Evolutionary conservation across 1,140 invertebrate genomes (phyloP).

Genomic region (Pseudomyrmex gracilis): DNA sequence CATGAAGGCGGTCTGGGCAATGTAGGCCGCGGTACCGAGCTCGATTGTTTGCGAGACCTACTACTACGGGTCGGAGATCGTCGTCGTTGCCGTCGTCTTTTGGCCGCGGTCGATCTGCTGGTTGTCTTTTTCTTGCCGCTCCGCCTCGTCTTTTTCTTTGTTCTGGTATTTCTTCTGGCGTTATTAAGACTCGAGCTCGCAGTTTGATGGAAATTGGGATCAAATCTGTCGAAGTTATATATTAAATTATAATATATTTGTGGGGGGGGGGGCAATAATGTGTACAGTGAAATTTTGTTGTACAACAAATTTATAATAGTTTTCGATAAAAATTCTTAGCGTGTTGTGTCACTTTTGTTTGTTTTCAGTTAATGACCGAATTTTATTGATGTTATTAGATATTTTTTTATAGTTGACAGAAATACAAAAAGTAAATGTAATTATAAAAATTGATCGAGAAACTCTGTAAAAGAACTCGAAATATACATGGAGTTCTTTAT

Average conservation of each 20-base stretch:
- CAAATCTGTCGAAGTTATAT: conserved; percentile 50
- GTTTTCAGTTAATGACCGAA: too few relatives aligned
- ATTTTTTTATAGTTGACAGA: not conserved
- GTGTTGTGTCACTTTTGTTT: too few relatives aligned
- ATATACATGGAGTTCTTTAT: too few relatives aligned
- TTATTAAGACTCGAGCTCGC: conserved; percentile 1
- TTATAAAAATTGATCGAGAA: not conserved
- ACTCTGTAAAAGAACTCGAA: conserved; percentile 1
- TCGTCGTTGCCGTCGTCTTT: conserved; percentile 42
- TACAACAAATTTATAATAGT: too few relatives aligned
- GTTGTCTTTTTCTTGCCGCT: conserved; percentile 17
- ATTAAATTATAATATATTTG: too few relatives aligned
- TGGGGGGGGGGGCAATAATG: too few relatives aligned
- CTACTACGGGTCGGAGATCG: conserved; percentile 20
- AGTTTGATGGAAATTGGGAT: conserved; percentile 31
- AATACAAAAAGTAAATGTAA: conserved; percentile 17
- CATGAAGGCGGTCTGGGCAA: conserved; percentile 70
- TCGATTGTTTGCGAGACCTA: conserved; percentile 35
- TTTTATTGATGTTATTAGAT: not conserved
- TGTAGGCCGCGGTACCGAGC: conserved; percentile 53
- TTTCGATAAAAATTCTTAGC: too few relatives aligned
- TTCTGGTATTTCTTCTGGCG: not conserved
- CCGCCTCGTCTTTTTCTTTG: conserved; percentile 15
- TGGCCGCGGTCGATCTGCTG: conserved; percentile 29
- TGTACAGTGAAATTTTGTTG: too few relatives aligned